Conservation (phyloP, 1,140 invertebrate genomes). For the Meloidogyne floridensis region DNA sequence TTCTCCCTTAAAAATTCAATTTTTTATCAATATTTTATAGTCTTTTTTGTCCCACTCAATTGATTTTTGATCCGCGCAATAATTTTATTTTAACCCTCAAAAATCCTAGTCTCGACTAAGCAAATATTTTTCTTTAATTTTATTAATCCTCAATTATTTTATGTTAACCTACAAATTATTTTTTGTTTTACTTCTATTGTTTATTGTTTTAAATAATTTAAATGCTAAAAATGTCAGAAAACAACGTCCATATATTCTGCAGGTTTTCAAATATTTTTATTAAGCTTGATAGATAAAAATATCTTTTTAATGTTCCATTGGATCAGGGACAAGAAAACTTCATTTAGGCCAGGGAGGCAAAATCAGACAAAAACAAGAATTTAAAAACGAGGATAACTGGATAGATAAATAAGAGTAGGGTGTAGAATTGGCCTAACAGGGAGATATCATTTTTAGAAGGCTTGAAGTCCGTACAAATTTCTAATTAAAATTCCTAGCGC, state of each 20-base stretch:
- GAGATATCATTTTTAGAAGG: too few species aligned
- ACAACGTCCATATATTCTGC: background rate
- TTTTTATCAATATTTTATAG: too few species aligned
- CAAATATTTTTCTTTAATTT: background rate
- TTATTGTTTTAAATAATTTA: background rate
- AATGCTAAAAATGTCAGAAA: background rate
- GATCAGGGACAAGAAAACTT: too few species aligned
- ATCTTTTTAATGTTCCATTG: too few species aligned
- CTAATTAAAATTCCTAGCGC: too few species aligned
- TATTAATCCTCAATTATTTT: background rate
- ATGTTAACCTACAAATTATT: background rate
- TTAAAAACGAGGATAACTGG: too few species aligned
- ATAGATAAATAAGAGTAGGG: too few species aligned
- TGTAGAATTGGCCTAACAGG: too few species aligned
- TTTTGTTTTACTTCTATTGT: background rate
- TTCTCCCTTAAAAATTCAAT: too few species aligned
- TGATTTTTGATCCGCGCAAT: background rate
- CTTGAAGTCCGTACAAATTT: too few species aligned
- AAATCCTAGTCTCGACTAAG: background rate
- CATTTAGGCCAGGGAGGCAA: too few species aligned
- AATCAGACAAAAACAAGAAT: too few species aligned
- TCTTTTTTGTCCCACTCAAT: background rate
- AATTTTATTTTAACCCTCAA: background rate
- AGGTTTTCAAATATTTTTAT: background rate
- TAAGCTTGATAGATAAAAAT: background rate